These are phyloP conservation scores for Petrocephalus schoutedeni DNA, from an alignment of 2,797 vertebrate genomes.

Conservation along the genomic window DNA sequence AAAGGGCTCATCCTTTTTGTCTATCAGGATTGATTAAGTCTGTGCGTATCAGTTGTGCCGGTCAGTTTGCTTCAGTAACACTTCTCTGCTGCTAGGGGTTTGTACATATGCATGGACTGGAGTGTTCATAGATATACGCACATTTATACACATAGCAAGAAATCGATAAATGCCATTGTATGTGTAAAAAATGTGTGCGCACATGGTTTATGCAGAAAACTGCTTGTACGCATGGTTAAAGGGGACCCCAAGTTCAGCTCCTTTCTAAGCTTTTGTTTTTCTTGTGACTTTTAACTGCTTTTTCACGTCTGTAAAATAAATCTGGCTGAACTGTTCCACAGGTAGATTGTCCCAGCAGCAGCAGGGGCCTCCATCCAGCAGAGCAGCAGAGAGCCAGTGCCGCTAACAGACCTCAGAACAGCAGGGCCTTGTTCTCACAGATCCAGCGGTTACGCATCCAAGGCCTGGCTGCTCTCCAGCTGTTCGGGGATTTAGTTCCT, in stretches of 20 bases:
- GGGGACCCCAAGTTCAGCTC: not conserved
- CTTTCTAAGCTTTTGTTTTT: not conserved
- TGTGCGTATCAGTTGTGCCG: not conserved
- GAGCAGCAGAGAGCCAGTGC: not conserved
- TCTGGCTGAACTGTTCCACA: not conserved
- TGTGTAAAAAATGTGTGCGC: not conserved
- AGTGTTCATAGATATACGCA: not conserved
- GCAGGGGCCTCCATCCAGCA: not conserved
- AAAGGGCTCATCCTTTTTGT: not conserved
- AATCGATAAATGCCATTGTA: not conserved
- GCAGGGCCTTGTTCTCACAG: conserved; percentile 46
- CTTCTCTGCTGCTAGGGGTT: not conserved
- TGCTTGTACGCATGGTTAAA: not conserved
- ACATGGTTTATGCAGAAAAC: not conserved
- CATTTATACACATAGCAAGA: not conserved
- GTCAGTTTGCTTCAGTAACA: not conserved
- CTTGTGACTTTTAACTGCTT: not conserved
- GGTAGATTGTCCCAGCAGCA: not conserved
- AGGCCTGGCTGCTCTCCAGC: conserved; percentile 35
- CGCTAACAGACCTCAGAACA: not conserved
- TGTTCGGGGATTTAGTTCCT: not conserved
- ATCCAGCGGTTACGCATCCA: conserved; percentile 26
- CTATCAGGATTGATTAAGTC: not conserved
- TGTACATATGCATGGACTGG: not conserved
- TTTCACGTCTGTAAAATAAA: not conserved